Evolutionary conservation across 1,140 invertebrate species (phyloP).

Genomic region (Chymomyza costata): DNA sequence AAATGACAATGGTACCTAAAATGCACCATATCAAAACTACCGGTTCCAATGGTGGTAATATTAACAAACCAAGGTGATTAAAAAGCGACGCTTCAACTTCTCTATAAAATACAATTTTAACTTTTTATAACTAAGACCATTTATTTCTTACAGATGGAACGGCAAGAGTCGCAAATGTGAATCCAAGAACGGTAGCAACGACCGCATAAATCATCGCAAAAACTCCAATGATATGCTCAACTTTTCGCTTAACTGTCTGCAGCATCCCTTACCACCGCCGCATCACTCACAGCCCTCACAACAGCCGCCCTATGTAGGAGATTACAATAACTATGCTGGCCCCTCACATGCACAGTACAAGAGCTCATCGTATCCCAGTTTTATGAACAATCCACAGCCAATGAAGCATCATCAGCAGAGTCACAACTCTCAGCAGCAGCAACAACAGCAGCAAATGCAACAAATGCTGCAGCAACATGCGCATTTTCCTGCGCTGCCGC

Average conservation of each 20-base stretch:
- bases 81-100: neutral
- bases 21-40: conserved; percentile 61
- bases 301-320: conserved; percentile 29
- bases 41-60: conserved; percentile 37
- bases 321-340: conserved; percentile 39
- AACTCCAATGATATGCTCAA: conserved; percentile 72
- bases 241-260: conserved; percentile 55
- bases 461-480: conserved; percentile 67
- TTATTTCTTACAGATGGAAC: conserved; percentile 52
- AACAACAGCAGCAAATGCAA: conserved; percentile 55
- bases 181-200: conserved; percentile 65
- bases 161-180: conserved; percentile 69
- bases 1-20: conserved; percentile 69
- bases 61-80: conserved; percentile 62
- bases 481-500: conserved; percentile 76
- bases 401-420: conserved; percentile 26
- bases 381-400: conserved; percentile 51
- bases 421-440: conserved; percentile 33
- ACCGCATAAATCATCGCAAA: conserved; percentile 71
- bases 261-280: conserved; percentile 45
- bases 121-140: too few relatives aligned
- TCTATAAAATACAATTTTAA: too few relatives aligned
- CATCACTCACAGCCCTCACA: conserved; percentile 48
- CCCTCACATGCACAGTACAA: conserved; percentile 68
- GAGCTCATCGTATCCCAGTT: conserved; percentile 77